phyloP scores from a whole-genome alignment of 2,888 invertebrate species.

The Siphonodentalium dalli region DNA sequence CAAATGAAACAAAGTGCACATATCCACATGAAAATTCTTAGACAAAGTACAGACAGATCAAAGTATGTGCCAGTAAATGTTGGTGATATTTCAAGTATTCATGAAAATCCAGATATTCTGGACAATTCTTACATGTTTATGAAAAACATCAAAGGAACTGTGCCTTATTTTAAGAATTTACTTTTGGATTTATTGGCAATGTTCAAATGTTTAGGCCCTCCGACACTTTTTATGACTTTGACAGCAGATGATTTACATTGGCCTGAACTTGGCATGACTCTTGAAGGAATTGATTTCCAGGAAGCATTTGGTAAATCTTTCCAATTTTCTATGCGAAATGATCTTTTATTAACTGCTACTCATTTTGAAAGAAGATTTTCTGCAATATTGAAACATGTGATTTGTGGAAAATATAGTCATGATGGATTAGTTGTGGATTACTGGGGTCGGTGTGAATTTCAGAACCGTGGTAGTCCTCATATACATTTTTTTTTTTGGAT shows the following conservation, averaged over 20 bases:
- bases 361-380: slow-evolving; percentile 5
- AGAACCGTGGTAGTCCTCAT: slow-evolving; percentile 3
- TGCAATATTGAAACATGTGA: slow-evolving; percentile 6
- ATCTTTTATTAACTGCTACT: slow-evolving; percentile 2
- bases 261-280: not conserved
- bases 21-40: slow-evolving; percentile 5
- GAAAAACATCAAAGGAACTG: slow-evolving; percentile 13
- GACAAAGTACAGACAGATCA: not conserved
- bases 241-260: slow-evolving; percentile 5
- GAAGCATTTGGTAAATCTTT: not conserved
- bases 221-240: slow-evolving; percentile 5
- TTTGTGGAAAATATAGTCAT: not conserved
- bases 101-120: not conserved
- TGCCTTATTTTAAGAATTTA: slow-evolving; percentile 9
- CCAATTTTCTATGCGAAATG: slow-evolving; percentile 2
- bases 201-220: slow-evolving; percentile 5
- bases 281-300: too few relatives aligned
- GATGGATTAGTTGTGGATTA: not conserved
- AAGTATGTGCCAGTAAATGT: not conserved
- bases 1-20: slow-evolving; percentile 2
- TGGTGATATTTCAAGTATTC: not conserved
- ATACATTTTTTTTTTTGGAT: slow-evolving; percentile 7
- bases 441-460: slow-evolving; percentile 3
- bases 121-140: slow-evolving; percentile 13
- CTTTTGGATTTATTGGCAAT: slow-evolving; percentile 6